Conservation (phyloP, 30 jellyfish, hydroid and myxozoan genomes). For the Aurelia sp. region DNA sequence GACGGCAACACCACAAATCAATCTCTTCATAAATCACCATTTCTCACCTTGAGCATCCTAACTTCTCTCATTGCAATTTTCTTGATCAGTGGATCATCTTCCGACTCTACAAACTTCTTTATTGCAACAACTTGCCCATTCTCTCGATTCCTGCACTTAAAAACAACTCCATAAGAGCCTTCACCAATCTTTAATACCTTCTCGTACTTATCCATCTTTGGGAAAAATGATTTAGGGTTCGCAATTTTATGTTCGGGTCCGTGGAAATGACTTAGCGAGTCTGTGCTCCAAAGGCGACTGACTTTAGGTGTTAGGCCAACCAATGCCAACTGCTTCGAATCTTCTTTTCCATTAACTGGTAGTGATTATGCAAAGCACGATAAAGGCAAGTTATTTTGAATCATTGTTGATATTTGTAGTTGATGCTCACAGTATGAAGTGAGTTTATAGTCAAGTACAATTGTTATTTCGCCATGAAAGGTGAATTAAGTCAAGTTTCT, state of each 20-base stretch:
- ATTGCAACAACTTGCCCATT: constrained; percentile 93
- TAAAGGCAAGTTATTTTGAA: too few species aligned
- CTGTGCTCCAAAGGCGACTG: not conserved
- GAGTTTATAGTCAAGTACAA: too few species aligned
- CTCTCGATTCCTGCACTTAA: constrained; percentile 94
- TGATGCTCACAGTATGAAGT: too few species aligned
- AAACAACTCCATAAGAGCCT: constrained; percentile 98
- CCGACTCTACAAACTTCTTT: constrained; percentile 95
- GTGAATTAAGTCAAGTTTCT: too few species aligned
- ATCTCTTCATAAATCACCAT: too few species aligned
- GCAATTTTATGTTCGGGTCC: too few species aligned
- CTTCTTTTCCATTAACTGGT: too few species aligned
- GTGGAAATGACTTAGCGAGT: not conserved
- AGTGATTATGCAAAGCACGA: too few species aligned
- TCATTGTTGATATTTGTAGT: too few species aligned
- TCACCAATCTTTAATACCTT: constrained; percentile 91
- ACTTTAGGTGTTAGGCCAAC: constrained; percentile 18
- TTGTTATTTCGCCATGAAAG: too few species aligned
- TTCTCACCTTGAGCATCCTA: constrained; percentile 94
- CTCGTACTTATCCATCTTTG: constrained; percentile 94
- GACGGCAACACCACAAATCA: too few species aligned
- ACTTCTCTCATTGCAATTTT: constrained; percentile 98
- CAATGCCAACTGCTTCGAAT: too few species aligned
- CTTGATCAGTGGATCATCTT: constrained; percentile 95
- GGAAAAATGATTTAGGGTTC: not conserved